These are phyloP conservation scores for Chelmon rostratus DNA, from an alignment of 2,797 vertebrate species.

Conservation along the genomic window DNA sequence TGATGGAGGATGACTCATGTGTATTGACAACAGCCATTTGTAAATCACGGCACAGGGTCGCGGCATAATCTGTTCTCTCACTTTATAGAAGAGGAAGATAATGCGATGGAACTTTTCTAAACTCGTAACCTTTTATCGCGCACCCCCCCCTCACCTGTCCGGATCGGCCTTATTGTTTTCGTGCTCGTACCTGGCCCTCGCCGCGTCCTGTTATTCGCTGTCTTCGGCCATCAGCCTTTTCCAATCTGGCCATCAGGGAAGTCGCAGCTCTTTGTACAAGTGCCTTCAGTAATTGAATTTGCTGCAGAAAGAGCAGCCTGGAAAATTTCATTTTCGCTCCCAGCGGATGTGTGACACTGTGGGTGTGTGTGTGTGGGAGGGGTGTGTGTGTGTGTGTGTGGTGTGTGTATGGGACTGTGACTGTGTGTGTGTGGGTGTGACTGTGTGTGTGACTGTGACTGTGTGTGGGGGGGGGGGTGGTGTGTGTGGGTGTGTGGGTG, in stretches of 20 bases:
- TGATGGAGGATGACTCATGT: conserved; percentile 61
- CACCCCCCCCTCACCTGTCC: conserved; percentile 74
- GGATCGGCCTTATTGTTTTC: conserved; percentile 72
- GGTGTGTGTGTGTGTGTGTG: conserved; percentile 20
- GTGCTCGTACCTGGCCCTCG: conserved; percentile 76
- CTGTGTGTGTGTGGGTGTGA: background rate
- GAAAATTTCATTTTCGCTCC: conserved; percentile 99
- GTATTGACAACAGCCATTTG: conserved; percentile 57
- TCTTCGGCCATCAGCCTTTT: conserved; percentile 94
- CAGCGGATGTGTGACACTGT: conserved; percentile 23
- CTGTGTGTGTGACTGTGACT: conserved; percentile 32
- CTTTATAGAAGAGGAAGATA: conserved; percentile 71
- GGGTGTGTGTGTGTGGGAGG: conserved; percentile 36
- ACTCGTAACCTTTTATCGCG: conserved; percentile 66
- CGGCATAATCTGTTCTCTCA: conserved; percentile 51
- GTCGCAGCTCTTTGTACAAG: conserved; percentile 97
- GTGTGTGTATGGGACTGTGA: no score
- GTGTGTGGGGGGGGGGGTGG: no score
- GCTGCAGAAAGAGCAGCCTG: conserved; percentile 97
- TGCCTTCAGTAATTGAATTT: conserved; percentile 99
- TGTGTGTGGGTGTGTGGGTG: no score
- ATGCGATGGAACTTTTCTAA: conserved; percentile 71
- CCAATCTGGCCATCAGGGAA: conserved; percentile 98
- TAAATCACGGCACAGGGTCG: conserved; percentile 50
- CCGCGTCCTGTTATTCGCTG: conserved; percentile 91